Base-by-base conservation (phyloP, 2,888 invertebrate genomes). In the Anagyrus pseudococci region DNA sequence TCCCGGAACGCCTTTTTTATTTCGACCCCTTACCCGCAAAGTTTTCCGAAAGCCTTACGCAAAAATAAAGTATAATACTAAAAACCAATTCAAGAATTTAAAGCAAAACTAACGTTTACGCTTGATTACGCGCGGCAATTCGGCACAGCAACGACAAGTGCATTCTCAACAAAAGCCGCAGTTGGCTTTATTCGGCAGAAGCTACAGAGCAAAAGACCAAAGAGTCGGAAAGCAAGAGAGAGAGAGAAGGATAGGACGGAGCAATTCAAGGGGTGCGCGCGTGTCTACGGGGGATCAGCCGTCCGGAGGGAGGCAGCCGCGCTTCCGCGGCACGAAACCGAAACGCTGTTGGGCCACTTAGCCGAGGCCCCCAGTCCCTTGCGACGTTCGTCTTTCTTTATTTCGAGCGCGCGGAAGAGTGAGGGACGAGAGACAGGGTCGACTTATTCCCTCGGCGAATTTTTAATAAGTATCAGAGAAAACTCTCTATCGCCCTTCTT, bases 281-380 rank as follows among this genome's bases (percentile, higher is more conserved):
- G 41, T 17, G 4, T 41, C 4, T 41, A 41, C n/a, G 8, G 8
- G 8, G 17, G 17, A 2, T 2, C 8, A 3, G 43, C 17, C 8
- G 10, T 26, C n/a, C 29, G 4, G 54, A 26, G 29, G n/a, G 26
- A 43, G 26, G 2, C 43, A n/a, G n/a, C n/a, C n/a, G 15, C 1
- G 25, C 20, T 43, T 17, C 17, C 17, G 17, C 43, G 17, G 2
- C 17, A 7, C n/a, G 13, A 80, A 80, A 80, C 77, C 78, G 78
- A 80, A 80, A 80, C 76, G 79, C 71, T 80, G 80, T 80, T 75
- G 77, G 72, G 77, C 73, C 80, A 80, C 78, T 80, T 79, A 78
- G 72, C 66, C 64, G 64, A 37, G 56, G 56, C n/a, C n/a, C n/a
- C n/a, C 63, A 70, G 67, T 70, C 68, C 68, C 70, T 68, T 64